A percentile compares a stretch with the other conserved stretches of the same genome.
phyloP scores from a whole-genome alignment of 2,113 vertebrate genomes.

The Aix galericulata region DNA sequence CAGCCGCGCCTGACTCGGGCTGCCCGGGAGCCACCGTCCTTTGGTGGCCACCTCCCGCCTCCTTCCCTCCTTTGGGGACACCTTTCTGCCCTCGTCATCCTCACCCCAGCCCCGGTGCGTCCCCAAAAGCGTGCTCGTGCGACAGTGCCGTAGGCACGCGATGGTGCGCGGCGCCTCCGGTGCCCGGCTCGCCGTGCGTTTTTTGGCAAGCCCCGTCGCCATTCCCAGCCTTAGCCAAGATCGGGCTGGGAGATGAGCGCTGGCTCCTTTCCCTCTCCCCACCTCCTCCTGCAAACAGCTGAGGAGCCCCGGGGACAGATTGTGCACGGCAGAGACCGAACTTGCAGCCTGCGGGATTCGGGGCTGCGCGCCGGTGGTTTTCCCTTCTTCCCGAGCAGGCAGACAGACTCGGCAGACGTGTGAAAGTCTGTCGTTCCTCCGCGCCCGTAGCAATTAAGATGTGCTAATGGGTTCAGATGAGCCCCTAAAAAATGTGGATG shows the following conservation, averaged over 20 bases:
- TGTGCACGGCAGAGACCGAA: not conserved
- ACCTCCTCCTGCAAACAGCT: conserved; percentile 1
- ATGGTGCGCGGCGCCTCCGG: not conserved
- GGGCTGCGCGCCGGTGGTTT: not conserved
- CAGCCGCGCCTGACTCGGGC: not conserved
- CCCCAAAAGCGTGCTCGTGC: too few relatives aligned
- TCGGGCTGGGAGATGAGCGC: not conserved
- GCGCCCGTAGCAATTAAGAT: conserved; percentile 45
- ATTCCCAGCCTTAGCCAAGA: not conserved
- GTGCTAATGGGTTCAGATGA: conserved; percentile 38
- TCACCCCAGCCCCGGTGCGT: not conserved
- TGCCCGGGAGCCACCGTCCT: not conserved
- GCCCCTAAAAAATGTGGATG: conserved; percentile 43
- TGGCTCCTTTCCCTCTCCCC: conserved; percentile 20
- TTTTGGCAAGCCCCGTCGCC: not conserved
- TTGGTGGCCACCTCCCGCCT: not conserved
- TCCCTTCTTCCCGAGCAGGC: not conserved
- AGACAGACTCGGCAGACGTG: conserved; percentile 36
- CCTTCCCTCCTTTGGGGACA: fast-evolving
- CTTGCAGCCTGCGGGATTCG: not conserved
- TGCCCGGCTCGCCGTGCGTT: fast-evolving
- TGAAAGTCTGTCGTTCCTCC: conserved; percentile 40
- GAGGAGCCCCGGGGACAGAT: conserved; percentile 26
- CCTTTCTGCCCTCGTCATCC: not conserved
- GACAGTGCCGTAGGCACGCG: too few relatives aligned